These are phyloP conservation scores for Melitaea cinxia DNA, from an alignment of 1,140 invertebrate species.

Conservation along the genomic window DNA sequence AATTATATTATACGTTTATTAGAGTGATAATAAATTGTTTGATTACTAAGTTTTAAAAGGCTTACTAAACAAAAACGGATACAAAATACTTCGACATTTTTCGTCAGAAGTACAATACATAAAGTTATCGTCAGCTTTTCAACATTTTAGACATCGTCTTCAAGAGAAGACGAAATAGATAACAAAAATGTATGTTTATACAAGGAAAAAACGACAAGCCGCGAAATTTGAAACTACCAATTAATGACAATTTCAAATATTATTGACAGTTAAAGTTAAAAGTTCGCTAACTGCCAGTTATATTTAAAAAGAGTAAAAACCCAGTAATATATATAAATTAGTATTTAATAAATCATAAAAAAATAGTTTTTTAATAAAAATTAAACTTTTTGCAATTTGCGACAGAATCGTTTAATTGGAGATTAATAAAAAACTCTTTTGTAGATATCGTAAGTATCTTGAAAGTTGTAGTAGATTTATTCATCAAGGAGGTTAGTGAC, in stretches of 20 bases:
- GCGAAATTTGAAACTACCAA: conserved; percentile 1
- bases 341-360: not conserved
- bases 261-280: conserved; percentile 1
- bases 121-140: conserved; percentile 21
- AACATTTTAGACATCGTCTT: conserved; percentile 26
- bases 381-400: not conserved
- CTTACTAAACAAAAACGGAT: conserved; percentile 27
- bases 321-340: not conserved
- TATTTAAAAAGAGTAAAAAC: not conserved
- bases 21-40: too few relatives aligned
- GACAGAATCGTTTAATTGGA: not conserved
- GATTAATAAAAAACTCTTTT: conserved; percentile 1
- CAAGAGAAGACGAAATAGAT: conserved; percentile 14
- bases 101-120: conserved; percentile 11
- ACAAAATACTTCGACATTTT: conserved; percentile 28
- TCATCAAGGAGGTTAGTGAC: conserved; percentile 70
- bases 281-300: conserved; percentile 8
- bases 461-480: conserved; percentile 43
- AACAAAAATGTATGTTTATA: not conserved
- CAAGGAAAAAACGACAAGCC: conserved; percentile 1
- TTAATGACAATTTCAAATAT: conserved; percentile 1
- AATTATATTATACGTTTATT: too few relatives aligned
- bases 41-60: not conserved
- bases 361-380: not conserved
- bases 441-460: conserved; percentile 22